phyloP scores from a whole-genome alignment of 2,113 vertebrate genomes.

The Acanthochromis polyacanthus region DNA sequence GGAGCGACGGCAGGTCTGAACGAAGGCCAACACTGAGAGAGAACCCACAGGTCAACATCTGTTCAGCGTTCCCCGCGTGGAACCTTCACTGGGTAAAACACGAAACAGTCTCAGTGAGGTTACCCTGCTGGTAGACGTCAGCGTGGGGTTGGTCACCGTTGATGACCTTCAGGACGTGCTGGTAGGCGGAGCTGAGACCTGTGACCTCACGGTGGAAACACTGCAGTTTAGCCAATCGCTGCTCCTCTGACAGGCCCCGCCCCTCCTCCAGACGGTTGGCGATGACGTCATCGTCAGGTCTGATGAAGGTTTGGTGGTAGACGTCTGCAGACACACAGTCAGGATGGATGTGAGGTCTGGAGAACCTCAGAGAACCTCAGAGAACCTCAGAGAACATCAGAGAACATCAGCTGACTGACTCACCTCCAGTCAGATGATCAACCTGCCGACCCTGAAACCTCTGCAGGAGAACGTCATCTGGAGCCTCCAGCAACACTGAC shows the following conservation, averaged over 20 bases:
- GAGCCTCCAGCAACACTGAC: constrained; percentile 90
- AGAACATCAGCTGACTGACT: constrained; percentile 15
- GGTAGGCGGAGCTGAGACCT: constrained; percentile 83
- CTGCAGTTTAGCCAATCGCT: constrained; percentile 78
- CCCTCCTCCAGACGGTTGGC: constrained; percentile 79
- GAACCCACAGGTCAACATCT: background rate
- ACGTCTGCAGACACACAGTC: constrained; percentile 82
- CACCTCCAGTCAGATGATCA: constrained; percentile 89
- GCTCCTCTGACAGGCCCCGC: constrained; percentile 73
- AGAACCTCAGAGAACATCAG: too few relatives aligned
- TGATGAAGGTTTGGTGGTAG: constrained; percentile 91
- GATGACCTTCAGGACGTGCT: constrained; percentile 83
- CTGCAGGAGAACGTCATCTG: constrained; percentile 88
- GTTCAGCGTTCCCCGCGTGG: too few relatives aligned
- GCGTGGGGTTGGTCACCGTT: constrained; percentile 88
- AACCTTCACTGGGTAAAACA: too few relatives aligned
- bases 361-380: too few relatives aligned
- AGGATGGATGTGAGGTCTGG: too few relatives aligned
- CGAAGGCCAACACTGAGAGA: constrained; percentile 85
- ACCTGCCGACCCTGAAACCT: constrained; percentile 88
- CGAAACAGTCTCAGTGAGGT: background rate
- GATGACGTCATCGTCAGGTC: constrained; percentile 77
- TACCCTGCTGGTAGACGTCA: constrained; percentile 92
- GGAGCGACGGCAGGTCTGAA: constrained; percentile 80
- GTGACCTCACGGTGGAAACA: constrained; percentile 84